Conservation (phyloP, 2,113 vertebrate species). For the Crocuta crocuta region DNA sequence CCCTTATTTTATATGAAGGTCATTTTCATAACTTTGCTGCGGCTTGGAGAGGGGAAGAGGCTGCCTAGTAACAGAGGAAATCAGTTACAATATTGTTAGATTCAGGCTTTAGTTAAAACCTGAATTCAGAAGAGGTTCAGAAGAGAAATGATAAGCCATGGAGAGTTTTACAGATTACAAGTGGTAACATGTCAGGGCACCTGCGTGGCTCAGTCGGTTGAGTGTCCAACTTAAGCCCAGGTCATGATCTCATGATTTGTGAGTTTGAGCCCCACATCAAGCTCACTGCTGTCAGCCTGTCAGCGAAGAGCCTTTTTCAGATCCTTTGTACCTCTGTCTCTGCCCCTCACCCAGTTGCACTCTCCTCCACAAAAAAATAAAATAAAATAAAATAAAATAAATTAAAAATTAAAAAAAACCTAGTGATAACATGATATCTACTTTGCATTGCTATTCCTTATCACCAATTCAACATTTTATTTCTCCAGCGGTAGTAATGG, state of each 20-base stretch:
- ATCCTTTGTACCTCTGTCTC: no score
- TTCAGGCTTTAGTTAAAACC: background rate
- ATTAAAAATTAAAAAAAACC: no score
- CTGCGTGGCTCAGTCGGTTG: no score
- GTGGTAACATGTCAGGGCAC: background rate
- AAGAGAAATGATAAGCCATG: background rate
- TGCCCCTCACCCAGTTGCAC: no score
- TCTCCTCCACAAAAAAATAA: no score
- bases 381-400: no score
- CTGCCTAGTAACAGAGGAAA: background rate
- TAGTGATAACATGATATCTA: background rate
- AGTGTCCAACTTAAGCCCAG: no score
- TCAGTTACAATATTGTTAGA: background rate
- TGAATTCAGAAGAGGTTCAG: background rate
- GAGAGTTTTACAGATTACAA: background rate
- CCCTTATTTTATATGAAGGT: background rate
- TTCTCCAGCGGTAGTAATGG: background rate
- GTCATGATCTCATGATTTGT: no score
- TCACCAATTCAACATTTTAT: background rate
- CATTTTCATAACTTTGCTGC: background rate
- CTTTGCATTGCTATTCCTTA: background rate
- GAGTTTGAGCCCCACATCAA: no score
- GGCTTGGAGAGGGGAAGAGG: background rate
- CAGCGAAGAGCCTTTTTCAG: no score
- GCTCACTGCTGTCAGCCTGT: no score